Evolutionary conservation across 2,797 vertebrate species (phyloP).

Genomic region (Oryzias sinensis): DNA sequence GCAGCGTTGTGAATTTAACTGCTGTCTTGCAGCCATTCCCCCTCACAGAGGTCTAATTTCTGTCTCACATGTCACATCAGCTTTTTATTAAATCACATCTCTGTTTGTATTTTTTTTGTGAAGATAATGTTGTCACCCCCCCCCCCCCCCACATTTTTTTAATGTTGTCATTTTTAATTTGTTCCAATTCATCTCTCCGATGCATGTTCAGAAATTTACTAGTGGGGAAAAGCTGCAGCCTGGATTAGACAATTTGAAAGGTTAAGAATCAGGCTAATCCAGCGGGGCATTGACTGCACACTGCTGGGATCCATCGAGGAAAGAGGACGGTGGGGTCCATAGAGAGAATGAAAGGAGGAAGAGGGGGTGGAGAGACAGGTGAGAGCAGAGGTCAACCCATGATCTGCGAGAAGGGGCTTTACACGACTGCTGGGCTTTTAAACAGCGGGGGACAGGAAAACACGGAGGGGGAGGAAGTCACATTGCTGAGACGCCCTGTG

Average conservation of each 20-base stretch:
- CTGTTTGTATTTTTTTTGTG: too few species aligned
- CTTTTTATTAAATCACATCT: slow-evolving; percentile 1
- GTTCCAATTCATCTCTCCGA: too few species aligned
- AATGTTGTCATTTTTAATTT: too few species aligned
- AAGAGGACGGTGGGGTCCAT: slow-evolving; percentile 8
- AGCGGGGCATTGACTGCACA: slow-evolving; percentile 28
- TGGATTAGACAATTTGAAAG: slow-evolving; percentile 43
- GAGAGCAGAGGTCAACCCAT: slow-evolving; percentile 15
- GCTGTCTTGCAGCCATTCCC: slow-evolving; percentile 35
- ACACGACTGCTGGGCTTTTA: slow-evolving; percentile 49
- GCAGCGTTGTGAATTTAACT: slow-evolving; percentile 49
- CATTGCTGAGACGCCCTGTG: slow-evolving; percentile 44
- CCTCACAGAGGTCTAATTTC: slow-evolving; percentile 15
- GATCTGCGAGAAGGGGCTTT: slow-evolving; percentile 35
- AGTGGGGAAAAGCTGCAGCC: slow-evolving; percentile 3
- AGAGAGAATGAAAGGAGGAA: slow-evolving; percentile 1
- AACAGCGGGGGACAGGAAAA: slow-evolving; percentile 42
- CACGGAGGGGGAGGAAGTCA: slow-evolving; percentile 40
- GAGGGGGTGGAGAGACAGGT: slow-evolving; percentile 13
- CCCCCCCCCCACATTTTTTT: too few species aligned
- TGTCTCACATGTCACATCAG: slow-evolving; percentile 17
- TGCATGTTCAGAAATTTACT: not conserved
- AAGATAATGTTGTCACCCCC: too few species aligned
- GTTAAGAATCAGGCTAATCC: slow-evolving; percentile 52
- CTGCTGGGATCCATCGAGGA: slow-evolving; percentile 54